Percentiles rank a stretch among this genome's conserved stretches.
Conservation (phyloP, 2,888 invertebrate genomes). For the Macrostomum cliftonense region DNA sequence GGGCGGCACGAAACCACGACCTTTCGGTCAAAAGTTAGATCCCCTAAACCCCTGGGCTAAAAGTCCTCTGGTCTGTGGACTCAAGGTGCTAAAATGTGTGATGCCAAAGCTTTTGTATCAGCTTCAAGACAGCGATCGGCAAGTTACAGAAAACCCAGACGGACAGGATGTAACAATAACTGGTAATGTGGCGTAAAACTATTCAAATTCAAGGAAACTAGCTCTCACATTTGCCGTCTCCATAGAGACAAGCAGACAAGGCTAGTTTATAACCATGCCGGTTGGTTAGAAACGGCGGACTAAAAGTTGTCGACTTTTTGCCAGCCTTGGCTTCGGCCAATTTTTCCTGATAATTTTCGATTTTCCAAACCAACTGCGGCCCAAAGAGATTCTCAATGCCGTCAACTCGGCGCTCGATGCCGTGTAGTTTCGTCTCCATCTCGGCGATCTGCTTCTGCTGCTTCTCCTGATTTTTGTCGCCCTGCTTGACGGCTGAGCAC, state of each 20-base stretch:
- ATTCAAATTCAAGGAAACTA: no score
- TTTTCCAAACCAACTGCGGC: constrained; percentile 34
- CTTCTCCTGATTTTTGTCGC: constrained; percentile 19
- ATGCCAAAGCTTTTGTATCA: no score
- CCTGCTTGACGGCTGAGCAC: constrained; percentile 25
- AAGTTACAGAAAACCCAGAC: no score
- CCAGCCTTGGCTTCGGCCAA: constrained; percentile 29
- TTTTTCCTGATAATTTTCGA: constrained; percentile 27
- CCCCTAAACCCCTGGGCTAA: no score
- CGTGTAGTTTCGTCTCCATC: constrained; percentile 12
- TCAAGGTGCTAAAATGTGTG: no score
- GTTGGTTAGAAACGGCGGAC: constrained; percentile 33
- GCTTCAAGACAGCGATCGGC: no score
- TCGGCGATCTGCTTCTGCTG: constrained; percentile 16
- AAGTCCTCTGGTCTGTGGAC: no score
- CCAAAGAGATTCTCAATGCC: constrained; percentile 33
- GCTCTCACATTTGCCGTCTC: constrained; percentile 22
- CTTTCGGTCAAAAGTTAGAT: no score
- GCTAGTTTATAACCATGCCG: constrained; percentile 37
- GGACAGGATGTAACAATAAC: no score
- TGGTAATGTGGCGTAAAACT: no score
- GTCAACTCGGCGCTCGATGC: constrained; percentile 18
- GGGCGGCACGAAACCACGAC: no score
- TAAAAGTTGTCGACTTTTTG: constrained; percentile 28
- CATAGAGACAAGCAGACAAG: constrained; percentile 28